Evolutionary conservation across 2,113 vertebrate genomes (phyloP).

Genomic region (Forbesichthys papilliferus): DNA sequence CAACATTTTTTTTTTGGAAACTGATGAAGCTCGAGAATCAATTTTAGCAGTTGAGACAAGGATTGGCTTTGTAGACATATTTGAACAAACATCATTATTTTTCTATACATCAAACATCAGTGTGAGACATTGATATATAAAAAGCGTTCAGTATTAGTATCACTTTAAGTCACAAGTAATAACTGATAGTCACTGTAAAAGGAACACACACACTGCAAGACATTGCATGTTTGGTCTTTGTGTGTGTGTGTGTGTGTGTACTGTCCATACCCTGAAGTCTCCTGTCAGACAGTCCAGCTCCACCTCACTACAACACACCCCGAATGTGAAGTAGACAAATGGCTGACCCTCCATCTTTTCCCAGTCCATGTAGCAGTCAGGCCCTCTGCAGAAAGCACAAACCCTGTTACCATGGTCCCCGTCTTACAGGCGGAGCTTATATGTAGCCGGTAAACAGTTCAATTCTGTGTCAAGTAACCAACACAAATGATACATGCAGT

Average conservation of each 20-base stretch:
- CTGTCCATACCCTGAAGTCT: conserved; percentile 82
- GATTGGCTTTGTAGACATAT: neutral
- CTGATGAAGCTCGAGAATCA: too few relatives aligned
- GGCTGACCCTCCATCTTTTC: conserved; percentile 83
- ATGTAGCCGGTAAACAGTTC: neutral
- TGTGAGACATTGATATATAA: neutral
- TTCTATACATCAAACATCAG: too few relatives aligned
- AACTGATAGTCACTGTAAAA: too few relatives aligned
- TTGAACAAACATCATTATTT: neutral
- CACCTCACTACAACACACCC: conserved; percentile 85
- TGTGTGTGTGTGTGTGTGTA: neutral
- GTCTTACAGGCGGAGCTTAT: neutral
- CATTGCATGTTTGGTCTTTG: neutral
- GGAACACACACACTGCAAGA: neutral
- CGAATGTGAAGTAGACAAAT: conserved; percentile 82
- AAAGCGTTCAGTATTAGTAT: too few relatives aligned
- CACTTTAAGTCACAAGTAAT: too few relatives aligned
- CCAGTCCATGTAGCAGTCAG: conserved; percentile 82
- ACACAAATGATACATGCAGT: neutral
- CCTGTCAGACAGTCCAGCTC: conserved; percentile 91
- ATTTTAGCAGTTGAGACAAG: too few relatives aligned
- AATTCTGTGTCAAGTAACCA: neutral
- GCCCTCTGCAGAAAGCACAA: conserved; percentile 72
- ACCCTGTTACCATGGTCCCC: neutral
- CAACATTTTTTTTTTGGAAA: too few relatives aligned